Base-by-base conservation (phyloP, 1,140 invertebrate genomes). In the Linepithema humile region DNA sequence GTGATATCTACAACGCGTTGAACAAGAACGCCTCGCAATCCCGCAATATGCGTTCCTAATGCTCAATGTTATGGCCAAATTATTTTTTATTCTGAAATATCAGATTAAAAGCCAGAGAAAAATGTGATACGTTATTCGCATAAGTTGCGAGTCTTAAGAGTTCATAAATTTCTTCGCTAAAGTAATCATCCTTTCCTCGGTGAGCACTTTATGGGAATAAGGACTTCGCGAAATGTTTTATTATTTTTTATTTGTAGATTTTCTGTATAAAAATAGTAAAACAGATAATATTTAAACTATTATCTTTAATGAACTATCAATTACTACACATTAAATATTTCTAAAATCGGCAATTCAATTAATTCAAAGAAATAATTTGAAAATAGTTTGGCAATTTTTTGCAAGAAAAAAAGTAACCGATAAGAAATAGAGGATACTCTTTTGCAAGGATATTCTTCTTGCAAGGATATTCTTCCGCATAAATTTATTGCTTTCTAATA, bases 401-500 rank as follows among this genome's bases (percentile, higher is more conserved):
- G 6, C 15, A 2, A 32, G 12, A 35, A 35, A n/a, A 20, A n/a
- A 62, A 75, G 55, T 32, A 62, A 75, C 38, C 12, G 12, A 40
- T 40, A 15, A 15, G 38, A 74, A 26, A 32, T 40, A n/a, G 55
- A 43, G 26, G n/a, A n/a, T n/a, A n/a, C n/a, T n/a, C n/a, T n/a
- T n/a, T n/a, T n/a, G n/a, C n/a, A n/a, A n/a, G n/a, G n/a, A n/a
- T n/a, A n/a, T n/a, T n/a, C n/a, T n/a, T n/a, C n/a, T n/a, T 50
- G 32, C 15, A 48, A 45, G 43, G 59, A 65, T 50, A 65, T 77
- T 60, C 59, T 60, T 77, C 65, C 53, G 43, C 45, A 45, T 38
- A 60, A 10, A 6, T 50, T 32, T 38, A 65, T 60, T 43, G 74
- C 60, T 77, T 77, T 77, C 74, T 65, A 77, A 77, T 50, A 65